These are phyloP conservation scores for Lypha dubia DNA, from an alignment of 2,888 invertebrate genomes.

Conservation along the genomic window DNA sequence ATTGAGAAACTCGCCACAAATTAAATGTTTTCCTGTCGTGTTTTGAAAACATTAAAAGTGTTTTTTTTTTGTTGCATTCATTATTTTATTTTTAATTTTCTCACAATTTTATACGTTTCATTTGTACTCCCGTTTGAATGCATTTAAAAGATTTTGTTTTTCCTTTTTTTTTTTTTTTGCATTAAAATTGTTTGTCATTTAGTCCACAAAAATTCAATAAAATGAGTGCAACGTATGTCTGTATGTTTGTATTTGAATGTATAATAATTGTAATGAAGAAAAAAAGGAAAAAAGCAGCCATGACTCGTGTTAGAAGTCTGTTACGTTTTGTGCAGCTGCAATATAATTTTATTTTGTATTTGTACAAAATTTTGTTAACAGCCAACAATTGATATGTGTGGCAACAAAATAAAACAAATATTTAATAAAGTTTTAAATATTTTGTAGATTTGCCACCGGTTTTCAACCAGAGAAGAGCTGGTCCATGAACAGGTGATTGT, in stretches of 20 bases:
- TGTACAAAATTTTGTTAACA: slow-evolving; percentile 26
- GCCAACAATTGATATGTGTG: slow-evolving; percentile 45
- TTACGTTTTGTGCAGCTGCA: slow-evolving; percentile 69
- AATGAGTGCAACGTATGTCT: slow-evolving; percentile 10
- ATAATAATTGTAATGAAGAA: slow-evolving; percentile 12
- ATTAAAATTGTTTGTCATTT: slow-evolving; percentile 44
- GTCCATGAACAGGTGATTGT: neutral
- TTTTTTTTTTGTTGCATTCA: slow-evolving; percentile 21
- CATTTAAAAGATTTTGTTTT: slow-evolving; percentile 29
- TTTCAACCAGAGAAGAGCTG: neutral
- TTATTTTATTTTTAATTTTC: neutral
- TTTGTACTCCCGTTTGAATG: slow-evolving; percentile 56
- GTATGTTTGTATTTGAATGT: slow-evolving; percentile 18
- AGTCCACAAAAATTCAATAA: neutral
- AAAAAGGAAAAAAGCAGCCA: slow-evolving; percentile 32
- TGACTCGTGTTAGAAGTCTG: slow-evolving; percentile 72
- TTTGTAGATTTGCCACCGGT: slow-evolving; percentile 64
- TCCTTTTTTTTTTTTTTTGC: slow-evolving; percentile 12
- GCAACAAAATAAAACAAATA: slow-evolving; percentile 44
- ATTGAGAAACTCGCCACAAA: slow-evolving; percentile 34
- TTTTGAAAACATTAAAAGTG: slow-evolving; percentile 60
- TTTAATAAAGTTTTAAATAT: slow-evolving; percentile 58
- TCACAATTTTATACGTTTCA: slow-evolving; percentile 37
- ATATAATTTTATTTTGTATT: slow-evolving; percentile 41
- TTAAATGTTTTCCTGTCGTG: slow-evolving; percentile 70